phyloP scores from a whole-genome alignment of 2,113 vertebrate species.

The Erythrolamprus reginae region DNA sequence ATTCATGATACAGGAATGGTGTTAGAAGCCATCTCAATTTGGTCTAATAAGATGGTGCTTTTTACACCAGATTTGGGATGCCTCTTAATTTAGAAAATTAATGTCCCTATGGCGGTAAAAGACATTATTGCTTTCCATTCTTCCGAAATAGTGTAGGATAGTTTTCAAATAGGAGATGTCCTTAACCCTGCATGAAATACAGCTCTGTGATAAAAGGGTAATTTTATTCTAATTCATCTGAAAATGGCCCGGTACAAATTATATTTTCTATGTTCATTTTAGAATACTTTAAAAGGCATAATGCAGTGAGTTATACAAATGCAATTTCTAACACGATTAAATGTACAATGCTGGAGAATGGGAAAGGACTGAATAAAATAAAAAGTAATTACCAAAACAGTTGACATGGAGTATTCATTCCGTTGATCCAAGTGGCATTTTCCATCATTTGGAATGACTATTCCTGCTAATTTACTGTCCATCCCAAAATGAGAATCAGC shows the following conservation, averaged over 20 bases:
- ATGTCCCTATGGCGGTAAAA: neutral
- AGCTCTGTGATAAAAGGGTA: neutral
- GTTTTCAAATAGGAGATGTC: neutral
- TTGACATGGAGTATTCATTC: conserved; percentile 92
- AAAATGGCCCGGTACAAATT: neutral
- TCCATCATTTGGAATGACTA: conserved; percentile 93
- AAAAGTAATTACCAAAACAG: conserved; percentile 74
- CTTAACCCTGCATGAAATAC: neutral
- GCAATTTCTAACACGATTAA: neutral
- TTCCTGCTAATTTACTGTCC: conserved; percentile 97
- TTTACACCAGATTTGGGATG: neutral
- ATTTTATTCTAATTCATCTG: neutral
- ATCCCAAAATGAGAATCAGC: conserved; percentile 96
- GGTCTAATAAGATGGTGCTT: neutral
- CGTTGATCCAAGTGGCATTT: conserved; percentile 91
- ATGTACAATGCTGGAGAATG: neutral
- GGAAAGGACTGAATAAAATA: neutral
- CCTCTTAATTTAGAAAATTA: neutral
- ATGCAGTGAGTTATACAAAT: neutral
- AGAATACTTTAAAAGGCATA: conserved; percentile 18
- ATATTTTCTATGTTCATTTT: neutral
- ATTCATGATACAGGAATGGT: neutral
- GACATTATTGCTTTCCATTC: neutral
- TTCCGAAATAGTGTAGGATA: neutral
- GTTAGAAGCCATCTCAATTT: neutral